These are phyloP conservation scores for Capitella teleta DNA, from an alignment of 1,140 invertebrate genomes.

Conservation along the genomic window DNA sequence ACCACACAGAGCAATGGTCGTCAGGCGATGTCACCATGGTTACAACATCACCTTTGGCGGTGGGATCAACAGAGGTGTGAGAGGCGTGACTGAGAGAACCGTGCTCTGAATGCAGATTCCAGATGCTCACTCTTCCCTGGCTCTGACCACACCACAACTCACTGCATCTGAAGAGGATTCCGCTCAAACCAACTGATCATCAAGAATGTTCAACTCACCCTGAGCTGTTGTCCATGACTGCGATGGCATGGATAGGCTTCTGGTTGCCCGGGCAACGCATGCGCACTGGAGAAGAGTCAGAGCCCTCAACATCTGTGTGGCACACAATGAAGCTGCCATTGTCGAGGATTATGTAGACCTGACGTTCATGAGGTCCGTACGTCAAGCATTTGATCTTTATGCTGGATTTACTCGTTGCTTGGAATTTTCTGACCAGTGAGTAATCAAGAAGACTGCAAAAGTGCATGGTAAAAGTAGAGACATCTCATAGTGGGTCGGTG, in stretches of 20 bases:
- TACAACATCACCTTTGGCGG: background rate
- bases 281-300: background rate
- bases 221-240: background rate
- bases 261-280: constrained; percentile 5
- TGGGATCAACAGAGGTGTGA: background rate
- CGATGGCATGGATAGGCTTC: constrained; percentile 2
- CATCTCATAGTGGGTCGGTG: background rate
- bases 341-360: constrained; percentile 5
- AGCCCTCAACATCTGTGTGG: background rate
- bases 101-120: constrained; percentile 1
- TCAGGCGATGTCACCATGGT: background rate
- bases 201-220: background rate
- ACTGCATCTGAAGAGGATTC: background rate
- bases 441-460: background rate
- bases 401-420: background rate
- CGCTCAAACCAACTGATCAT: background rate
- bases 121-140: background rate
- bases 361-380: background rate
- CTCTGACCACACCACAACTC: constrained; percentile 8
- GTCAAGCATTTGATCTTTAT: constrained; percentile 1
- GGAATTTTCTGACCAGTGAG: background rate
- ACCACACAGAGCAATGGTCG: constrained; percentile 1
- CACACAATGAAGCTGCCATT: constrained; percentile 5
- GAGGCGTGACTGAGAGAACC: background rate
- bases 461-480: background rate